Conservation (phyloP, 2,797 vertebrate genomes). For the Thalassophryne amazonica region DNA sequence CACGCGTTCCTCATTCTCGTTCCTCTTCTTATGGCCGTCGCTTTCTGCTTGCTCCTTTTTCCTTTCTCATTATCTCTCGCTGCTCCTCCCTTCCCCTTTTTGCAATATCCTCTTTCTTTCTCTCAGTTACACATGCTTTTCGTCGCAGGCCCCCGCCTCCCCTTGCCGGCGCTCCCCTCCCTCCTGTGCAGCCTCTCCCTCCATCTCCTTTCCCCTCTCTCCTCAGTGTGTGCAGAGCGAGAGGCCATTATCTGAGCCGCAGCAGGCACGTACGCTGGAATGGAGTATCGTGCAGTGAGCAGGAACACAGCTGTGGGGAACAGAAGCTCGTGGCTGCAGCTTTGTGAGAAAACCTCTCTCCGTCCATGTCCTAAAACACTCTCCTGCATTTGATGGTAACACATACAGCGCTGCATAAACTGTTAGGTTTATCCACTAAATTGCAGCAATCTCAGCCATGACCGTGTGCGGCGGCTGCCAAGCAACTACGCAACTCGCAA, state of each 20-base stretch:
- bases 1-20: conserved; percentile 65
- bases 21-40: conserved; percentile 68
- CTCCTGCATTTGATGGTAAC: conserved; percentile 32
- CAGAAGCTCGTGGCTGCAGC: conserved; percentile 58
- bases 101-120: conserved; percentile 82
- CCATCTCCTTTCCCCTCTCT: conserved; percentile 71
- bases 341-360: conserved; percentile 54
- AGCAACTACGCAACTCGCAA: conserved; percentile 26
- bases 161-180: conserved; percentile 56
- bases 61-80: conserved; percentile 81
- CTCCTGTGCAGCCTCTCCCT: conserved; percentile 61
- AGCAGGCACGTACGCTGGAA: conserved; percentile 85
- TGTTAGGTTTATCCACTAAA: conserved; percentile 31
- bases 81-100: conserved; percentile 81
- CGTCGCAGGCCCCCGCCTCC: conserved; percentile 69
- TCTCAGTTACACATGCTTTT: conserved; percentile 73
- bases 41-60: conserved; percentile 74
- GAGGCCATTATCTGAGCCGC: conserved; percentile 86
- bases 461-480: conserved; percentile 23
- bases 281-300: conserved; percentile 80
- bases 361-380: conserved; percentile 35
- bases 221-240: conserved; percentile 77
- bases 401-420: conserved; percentile 22
- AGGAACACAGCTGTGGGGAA: conserved; percentile 65
- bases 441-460: conserved; percentile 22